Evolutionary conservation across 2,888 invertebrate genomes (phyloP).

Genomic region (Perizoma flavofasciatum): DNA sequence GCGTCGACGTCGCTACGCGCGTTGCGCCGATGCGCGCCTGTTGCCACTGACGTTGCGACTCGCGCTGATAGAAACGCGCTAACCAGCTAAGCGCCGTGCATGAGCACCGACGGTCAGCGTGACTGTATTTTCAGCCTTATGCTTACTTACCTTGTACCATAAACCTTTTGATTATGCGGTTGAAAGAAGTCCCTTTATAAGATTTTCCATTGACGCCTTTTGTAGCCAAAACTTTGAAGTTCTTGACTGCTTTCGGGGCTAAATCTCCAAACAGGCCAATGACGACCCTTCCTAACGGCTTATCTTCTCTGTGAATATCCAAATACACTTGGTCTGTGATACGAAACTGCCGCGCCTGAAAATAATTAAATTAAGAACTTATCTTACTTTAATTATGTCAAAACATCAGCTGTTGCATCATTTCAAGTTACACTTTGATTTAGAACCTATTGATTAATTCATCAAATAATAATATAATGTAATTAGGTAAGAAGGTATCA

Average conservation of each 20-base stretch:
- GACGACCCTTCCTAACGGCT: slow-evolving; percentile 89
- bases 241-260: slow-evolving; percentile 93
- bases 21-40: no score
- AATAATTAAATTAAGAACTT: slow-evolving; percentile 17
- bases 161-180: slow-evolving; percentile 93
- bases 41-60: no score
- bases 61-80: no score
- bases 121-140: neutral
- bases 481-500: no score
- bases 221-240: slow-evolving; percentile 92
- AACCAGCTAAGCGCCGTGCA: no score
- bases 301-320: slow-evolving; percentile 89
- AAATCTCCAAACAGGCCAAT: slow-evolving; percentile 95
- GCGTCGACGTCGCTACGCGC: no score
- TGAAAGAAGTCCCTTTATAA: slow-evolving; percentile 92
- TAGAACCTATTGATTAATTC: no score
- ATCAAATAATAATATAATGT: no score
- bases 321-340: slow-evolving; percentile 93
- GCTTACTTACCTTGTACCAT: slow-evolving; percentile 93
- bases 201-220: slow-evolving; percentile 89
- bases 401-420: slow-evolving; percentile 6
- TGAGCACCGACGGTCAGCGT: no score
- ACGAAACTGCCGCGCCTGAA: slow-evolving; percentile 85
- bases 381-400: slow-evolving; percentile 2
- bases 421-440: neutral